Evolutionary conservation across 2,797 vertebrate species (phyloP).

Genomic region (Eremophila alpestris): DNA sequence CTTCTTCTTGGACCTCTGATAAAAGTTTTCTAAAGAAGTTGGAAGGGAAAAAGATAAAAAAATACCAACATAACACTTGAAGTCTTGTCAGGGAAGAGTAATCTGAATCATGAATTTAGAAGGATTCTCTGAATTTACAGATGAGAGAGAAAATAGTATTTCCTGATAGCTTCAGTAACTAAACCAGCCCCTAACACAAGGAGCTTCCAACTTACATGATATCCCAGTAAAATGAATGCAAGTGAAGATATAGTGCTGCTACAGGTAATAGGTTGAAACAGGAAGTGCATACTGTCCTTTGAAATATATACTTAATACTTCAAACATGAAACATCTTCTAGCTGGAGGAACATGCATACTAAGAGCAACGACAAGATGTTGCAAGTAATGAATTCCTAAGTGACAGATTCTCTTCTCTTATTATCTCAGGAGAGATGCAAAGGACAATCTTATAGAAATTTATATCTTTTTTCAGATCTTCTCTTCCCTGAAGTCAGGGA

Average conservation of each 20-base stretch:
- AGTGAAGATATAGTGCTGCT: background rate
- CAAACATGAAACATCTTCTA: background rate
- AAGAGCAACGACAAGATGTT: background rate
- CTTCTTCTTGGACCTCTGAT: constrained; percentile 78
- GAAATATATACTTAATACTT: background rate
- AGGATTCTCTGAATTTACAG: background rate
- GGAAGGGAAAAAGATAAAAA: background rate
- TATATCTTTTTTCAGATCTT: background rate
- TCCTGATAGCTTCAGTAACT: background rate
- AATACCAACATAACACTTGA: background rate
- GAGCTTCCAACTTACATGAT: background rate
- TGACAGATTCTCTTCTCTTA: background rate
- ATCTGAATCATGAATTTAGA: background rate
- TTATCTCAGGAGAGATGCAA: background rate
- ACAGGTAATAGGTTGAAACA: background rate
- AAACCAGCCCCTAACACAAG: background rate
- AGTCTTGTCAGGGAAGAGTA: background rate
- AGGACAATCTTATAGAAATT: background rate
- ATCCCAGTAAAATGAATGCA: background rate
- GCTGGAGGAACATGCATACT: background rate
- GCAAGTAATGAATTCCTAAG: background rate
- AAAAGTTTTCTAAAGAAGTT: constrained; percentile 62
- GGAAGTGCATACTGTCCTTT: background rate
- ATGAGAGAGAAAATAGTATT: background rate
- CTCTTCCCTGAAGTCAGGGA: background rate